Base-by-base conservation (phyloP, 2,888 invertebrate genomes). In the Eudasyphora cyanicolor region DNA sequence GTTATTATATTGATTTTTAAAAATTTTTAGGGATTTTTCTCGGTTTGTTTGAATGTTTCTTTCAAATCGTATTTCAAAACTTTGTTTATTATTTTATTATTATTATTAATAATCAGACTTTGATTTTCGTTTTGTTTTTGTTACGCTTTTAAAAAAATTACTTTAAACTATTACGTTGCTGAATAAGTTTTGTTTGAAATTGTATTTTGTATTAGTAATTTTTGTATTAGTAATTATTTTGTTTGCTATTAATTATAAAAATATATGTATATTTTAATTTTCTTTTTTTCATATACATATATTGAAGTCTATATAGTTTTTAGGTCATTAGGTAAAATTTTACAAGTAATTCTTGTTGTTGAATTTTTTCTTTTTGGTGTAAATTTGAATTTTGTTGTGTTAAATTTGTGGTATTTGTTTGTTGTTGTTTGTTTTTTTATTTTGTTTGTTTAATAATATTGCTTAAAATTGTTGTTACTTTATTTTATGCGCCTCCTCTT, bases 191-290 rank as follows among this genome's bases (percentile, higher is more conserved):
- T 87, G 62, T 86, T 87, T 87, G 88, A 89, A 89, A 87, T 89
- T 89, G 86, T 84, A 82, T 85, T 89, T 88, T 88, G 88, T 88
- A 87, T 85, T n/a, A n/a, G n/a, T n/a, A n/a, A n/a, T n/a, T 87
- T 87, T 87, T 87, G 88, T 89, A 88, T 80, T 89, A 90, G 89
- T 86, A 84, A 84, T 84, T 84, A 86, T 82, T 89, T 89, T 89
- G 87, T 89, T 83, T 57, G 81, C 77, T 73, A 85, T 81, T 81
- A 64, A 19, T 35, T 60, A 82, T 76, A 83, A 82, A 85, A 86
- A 86, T 85, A 85, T 86, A 84, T 76, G 60, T 67, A n/a, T n/a
- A n/a, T n/a, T n/a, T n/a, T n/a, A n/a, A n/a, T n/a, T n/a, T n/a
- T n/a, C n/a, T n/a, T n/a, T n/a, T n/a, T n/a, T n/a, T n/a, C n/a